A percentile compares a stretch with the other conserved stretches of the same genome.
These are phyloP conservation scores for Labeo catla DNA, from an alignment of 2,113 vertebrate genomes.

Conservation along the genomic window DNA sequence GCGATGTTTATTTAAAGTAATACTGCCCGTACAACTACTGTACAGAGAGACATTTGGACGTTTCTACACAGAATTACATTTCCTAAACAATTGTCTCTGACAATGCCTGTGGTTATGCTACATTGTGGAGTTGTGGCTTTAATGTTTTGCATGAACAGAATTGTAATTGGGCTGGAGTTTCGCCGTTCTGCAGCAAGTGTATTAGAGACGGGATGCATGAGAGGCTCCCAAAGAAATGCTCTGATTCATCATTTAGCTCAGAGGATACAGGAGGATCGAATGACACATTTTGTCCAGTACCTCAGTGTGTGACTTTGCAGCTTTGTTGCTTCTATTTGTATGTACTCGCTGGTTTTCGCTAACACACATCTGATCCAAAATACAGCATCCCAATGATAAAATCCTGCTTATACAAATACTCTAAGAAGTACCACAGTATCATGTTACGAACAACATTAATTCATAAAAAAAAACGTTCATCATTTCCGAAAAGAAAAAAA, in stretches of 20 bases:
- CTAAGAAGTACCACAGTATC: neutral
- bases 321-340: neutral
- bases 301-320: neutral
- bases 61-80: constrained; percentile 63
- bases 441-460: neutral
- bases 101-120: constrained; percentile 43
- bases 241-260: neutral
- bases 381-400: neutral
- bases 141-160: constrained; percentile 42
- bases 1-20: constrained; percentile 79
- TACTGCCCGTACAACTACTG: constrained; percentile 76
- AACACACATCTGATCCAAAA: neutral
- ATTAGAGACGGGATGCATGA: constrained; percentile 6
- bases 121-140: constrained; percentile 23
- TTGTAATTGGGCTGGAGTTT: constrained; percentile 28
- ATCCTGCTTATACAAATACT: neutral
- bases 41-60: constrained; percentile 57
- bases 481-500: neutral
- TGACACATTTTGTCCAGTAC: neutral
- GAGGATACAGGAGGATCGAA: neutral
- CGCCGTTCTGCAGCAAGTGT: constrained; percentile 8
- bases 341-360: neutral
- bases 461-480: neutral
- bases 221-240: neutral
- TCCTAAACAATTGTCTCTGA: constrained; percentile 54